Evolutionary conservation across 2,113 vertebrate genomes (phyloP).

Genomic region (Forbesichthys agassizii): DNA sequence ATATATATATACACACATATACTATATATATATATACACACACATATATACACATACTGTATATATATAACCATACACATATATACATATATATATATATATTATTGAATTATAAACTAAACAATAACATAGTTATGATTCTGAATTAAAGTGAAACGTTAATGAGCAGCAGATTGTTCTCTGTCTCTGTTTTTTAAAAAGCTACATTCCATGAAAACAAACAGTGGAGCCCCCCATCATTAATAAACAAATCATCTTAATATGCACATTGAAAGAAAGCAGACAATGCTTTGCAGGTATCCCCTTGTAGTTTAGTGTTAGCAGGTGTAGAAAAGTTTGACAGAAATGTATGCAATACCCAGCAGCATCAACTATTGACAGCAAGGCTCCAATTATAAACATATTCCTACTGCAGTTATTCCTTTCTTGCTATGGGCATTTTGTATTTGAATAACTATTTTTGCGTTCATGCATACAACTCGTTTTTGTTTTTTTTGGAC

Average conservation of each 20-base stretch:
- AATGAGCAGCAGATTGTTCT: too few species aligned
- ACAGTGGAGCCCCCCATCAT: too few species aligned
- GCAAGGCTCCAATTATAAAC: slow-evolving; percentile 1
- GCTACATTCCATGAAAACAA: too few species aligned
- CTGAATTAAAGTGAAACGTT: neutral
- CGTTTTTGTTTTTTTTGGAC: neutral
- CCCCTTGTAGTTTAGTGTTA: slow-evolving; percentile 29
- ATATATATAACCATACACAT: too few species aligned
- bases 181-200: too few species aligned
- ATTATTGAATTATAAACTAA: neutral
- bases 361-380: slow-evolving; percentile 16
- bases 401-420: neutral
- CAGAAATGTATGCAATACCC: slow-evolving; percentile 8
- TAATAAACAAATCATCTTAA: too few species aligned
- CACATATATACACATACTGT: too few species aligned
- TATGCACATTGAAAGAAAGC: too few species aligned
- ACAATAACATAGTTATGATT: too few species aligned
- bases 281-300: too few species aligned
- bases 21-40: too few species aligned
- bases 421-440: neutral
- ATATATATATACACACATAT: neutral
- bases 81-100: neutral
- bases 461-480: neutral
- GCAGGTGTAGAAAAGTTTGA: slow-evolving; percentile 29
- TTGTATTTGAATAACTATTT: neutral